Conservation (phyloP, 2,888 invertebrate species). For the Orthosia incerta region DNA sequence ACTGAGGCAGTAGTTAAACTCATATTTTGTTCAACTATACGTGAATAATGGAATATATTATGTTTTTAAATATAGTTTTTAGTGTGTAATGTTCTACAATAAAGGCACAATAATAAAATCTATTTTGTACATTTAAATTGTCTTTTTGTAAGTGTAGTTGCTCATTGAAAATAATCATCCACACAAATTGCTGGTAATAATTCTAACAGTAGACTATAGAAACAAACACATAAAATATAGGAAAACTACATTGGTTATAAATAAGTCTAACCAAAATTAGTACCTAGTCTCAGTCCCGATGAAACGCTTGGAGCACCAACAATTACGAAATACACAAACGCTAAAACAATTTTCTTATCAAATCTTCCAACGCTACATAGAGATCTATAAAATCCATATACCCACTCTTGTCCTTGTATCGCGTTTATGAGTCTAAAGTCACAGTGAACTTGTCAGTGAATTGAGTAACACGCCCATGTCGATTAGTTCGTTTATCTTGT, state of each 20-base stretch:
- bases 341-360: too few relatives aligned
- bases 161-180: background rate
- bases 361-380: background rate
- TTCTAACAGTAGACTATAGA: background rate
- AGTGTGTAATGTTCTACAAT: background rate
- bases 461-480: conserved; percentile 33
- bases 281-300: conserved; percentile 6
- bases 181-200: background rate
- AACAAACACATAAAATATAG: background rate
- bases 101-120: background rate
- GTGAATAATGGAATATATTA: background rate
- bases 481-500: background rate
- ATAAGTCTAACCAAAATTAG: too few relatives aligned
- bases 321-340: too few relatives aligned
- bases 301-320: background rate
- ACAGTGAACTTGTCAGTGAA: conserved; percentile 16
- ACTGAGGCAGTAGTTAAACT: conserved; percentile 32
- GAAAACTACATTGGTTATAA: too few relatives aligned
- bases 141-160: background rate
- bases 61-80: too few relatives aligned
- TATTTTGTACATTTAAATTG: background rate
- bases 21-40: background rate
- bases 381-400: background rate
- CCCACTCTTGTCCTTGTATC: background rate
- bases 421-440: background rate